Base-by-base conservation (phyloP, 1,140 invertebrate genomes). In the Cotesia typhae region DNA sequence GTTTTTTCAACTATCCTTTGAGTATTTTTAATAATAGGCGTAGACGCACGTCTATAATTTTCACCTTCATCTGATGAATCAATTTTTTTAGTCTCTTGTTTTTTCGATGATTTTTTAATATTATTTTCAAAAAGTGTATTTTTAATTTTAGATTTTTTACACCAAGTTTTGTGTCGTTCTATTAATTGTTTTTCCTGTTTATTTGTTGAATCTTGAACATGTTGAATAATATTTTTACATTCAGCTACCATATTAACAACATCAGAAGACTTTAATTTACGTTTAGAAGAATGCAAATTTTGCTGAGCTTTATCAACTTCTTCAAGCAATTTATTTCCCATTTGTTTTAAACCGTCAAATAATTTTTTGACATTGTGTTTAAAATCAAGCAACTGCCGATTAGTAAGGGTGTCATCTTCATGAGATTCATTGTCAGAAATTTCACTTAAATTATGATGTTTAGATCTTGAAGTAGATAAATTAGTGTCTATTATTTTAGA, bases 391-490 rank as follows among this genome's bases (percentile, higher is more conserved):
- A 64, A 35, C 7, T 67, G 12, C 68, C 75, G 28, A 73, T 75
- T 70, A 52, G 67, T 28, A 60, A 74, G 0, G n/a, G 61, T 61
- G 9, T 72, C 72, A n/a, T 36, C 17, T 75, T 71, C 12, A 65
- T 52, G 12, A 12, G 74, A 66, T 37, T 77, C 74, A 66, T 71
- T 74, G 1, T 75, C 66, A 6, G 74, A 75, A 2, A 41, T 41
- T 2, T 76, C 74, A 67, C 78, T 77, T 60, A 75, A 60, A 20
- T 77, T 67, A 1, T 75, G 4, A 61, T 75, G 41, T 4, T 73
- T 67, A 10, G 59, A 12, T 38, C 60, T 10, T 70, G 66, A 57
- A 5, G 70, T 57, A 35, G 66, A n/a, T 3, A 72, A 55, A 9
- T 66, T 51, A 12, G 20, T 75, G 4, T 69, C 60, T 17, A 77